Evolutionary conservation across 2,797 vertebrate genomes (phyloP).

Genomic region (Rhabdophis nuchalis): DNA sequence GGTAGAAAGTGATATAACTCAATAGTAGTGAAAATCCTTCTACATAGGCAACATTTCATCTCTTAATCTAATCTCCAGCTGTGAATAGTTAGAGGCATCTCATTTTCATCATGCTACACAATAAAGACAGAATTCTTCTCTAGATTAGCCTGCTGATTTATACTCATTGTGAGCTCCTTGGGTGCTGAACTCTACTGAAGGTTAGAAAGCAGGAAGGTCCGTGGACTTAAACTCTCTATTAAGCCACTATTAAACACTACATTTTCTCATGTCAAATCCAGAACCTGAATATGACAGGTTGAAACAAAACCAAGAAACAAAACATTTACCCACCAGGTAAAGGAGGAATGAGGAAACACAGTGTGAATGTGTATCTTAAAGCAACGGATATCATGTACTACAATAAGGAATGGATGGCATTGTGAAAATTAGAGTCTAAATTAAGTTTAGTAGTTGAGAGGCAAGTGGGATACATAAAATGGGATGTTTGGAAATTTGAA

Average conservation of each 20-base stretch:
- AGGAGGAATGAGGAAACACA: background rate
- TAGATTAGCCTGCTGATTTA: background rate
- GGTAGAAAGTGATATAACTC: background rate
- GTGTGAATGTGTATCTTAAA: background rate
- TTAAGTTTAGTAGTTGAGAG: background rate
- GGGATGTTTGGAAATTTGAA: no score
- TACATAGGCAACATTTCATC: background rate
- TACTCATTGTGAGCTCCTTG: background rate
- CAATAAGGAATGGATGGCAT: background rate
- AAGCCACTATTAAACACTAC: background rate
- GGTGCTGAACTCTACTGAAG: background rate
- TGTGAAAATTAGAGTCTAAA: background rate
- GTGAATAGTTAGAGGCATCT: background rate
- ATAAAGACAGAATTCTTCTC: background rate
- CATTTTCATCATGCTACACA: background rate
- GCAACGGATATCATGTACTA: background rate
- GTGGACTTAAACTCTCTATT: background rate
- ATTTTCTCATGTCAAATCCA: background rate
- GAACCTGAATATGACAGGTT: background rate
- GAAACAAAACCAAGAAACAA: background rate
- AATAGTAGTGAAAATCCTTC: background rate
- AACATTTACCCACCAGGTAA: background rate
- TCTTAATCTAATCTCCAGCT: background rate
- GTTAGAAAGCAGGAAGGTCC: background rate
- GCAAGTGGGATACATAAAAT: no score